Evolutionary conservation across 2,888 invertebrate genomes (phyloP).

Genomic region (Ernsta delagoae): DNA sequence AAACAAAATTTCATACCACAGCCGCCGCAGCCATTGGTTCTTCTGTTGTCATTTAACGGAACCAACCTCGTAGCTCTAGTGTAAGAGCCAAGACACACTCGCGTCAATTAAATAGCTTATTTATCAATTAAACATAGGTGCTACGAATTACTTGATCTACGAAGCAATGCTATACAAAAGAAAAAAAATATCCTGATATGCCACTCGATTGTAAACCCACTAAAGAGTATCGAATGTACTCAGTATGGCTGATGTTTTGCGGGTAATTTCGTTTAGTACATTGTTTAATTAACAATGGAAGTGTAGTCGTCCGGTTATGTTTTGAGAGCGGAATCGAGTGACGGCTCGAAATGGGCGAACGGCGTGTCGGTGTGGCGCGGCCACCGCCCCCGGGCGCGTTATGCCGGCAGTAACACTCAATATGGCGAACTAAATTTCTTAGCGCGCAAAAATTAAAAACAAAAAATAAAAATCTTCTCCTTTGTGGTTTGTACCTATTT

Average conservation of each 20-base stretch:
- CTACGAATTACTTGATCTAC: no score
- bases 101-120: conserved; percentile 9
- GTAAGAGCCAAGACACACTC: conserved; percentile 9
- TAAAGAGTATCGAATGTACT: no score
- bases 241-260: neutral
- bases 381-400: conserved; percentile 69
- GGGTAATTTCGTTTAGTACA: conserved; percentile 8
- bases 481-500: no score
- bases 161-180: no score
- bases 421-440: neutral
- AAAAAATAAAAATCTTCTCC: no score
- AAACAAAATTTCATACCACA: conserved; percentile 58
- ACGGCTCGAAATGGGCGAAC: conserved; percentile 60
- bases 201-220: no score
- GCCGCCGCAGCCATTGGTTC: conserved; percentile 64
- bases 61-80: neutral
- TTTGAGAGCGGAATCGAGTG: conserved; percentile 80
- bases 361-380: conserved; percentile 61
- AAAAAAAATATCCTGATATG: no score
- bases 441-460: no score
- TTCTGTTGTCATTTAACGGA: conserved; percentile 62
- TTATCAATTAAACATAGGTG: neutral
- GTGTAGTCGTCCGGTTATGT: conserved; percentile 82
- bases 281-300: conserved; percentile 50
- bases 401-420: conserved; percentile 31